Evolutionary conservation across 1,140 invertebrate genomes (phyloP).

Genomic region (Halesus radiatus): DNA sequence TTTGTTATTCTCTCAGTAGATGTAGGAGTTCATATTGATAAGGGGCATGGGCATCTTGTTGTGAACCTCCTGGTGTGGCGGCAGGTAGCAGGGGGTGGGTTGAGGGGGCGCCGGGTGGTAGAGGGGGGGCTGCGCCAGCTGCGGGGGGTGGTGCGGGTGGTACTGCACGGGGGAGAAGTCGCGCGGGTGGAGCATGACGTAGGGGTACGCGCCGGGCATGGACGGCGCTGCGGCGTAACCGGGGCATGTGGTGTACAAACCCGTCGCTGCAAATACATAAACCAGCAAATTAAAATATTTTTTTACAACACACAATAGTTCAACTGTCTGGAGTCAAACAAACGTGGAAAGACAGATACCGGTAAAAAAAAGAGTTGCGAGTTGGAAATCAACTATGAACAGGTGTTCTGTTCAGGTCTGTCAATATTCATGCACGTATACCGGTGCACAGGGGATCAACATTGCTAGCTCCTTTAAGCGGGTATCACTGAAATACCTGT

Average conservation of each 20-base stretch:
- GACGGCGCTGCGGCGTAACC: slow-evolving; percentile 46
- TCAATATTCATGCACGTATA: too few relatives aligned
- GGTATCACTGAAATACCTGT: too few relatives aligned
- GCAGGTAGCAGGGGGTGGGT: slow-evolving; percentile 49
- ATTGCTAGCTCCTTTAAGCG: too few relatives aligned
- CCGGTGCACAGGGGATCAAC: too few relatives aligned
- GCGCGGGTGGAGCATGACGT: slow-evolving; percentile 46
- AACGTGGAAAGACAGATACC: too few relatives aligned
- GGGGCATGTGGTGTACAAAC: slow-evolving; percentile 55
- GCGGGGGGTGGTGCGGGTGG: slow-evolving; percentile 12
- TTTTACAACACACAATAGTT: too few relatives aligned
- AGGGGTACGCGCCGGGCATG: slow-evolving; percentile 34
- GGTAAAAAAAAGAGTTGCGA: too few relatives aligned
- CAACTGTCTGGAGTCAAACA: too few relatives aligned
- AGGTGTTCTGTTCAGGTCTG: too few relatives aligned
- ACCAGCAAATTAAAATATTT: background rate
- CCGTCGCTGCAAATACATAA: slow-evolving; percentile 51
- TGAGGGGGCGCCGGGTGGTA: slow-evolving; percentile 27
- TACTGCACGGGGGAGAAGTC: background rate
- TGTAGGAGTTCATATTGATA: slow-evolving; percentile 50
- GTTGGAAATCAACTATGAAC: too few relatives aligned
- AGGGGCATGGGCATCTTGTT: slow-evolving; percentile 41
- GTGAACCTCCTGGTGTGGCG: slow-evolving; percentile 27
- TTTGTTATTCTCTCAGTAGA: slow-evolving; percentile 41
- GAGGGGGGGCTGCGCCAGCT: slow-evolving; percentile 44